phyloP scores from a whole-genome alignment of 2,113 vertebrate species.

The Oreocharis arfaki region DNA sequence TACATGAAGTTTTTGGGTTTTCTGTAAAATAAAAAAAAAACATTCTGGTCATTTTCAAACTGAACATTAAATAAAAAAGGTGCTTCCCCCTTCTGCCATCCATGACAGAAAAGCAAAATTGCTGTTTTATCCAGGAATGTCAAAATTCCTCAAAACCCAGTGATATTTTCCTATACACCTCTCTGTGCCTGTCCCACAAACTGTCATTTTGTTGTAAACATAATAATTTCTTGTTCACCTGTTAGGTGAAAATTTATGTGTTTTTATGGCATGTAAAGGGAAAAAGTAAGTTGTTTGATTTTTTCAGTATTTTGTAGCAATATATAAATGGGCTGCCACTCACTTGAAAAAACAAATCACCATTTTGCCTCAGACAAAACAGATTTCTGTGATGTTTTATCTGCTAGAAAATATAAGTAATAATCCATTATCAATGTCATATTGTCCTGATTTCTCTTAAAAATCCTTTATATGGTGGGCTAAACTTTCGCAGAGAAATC shows the following conservation, averaged over 20 bases:
- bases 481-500: conserved; percentile 1
- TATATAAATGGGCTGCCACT: neutral
- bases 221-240: neutral
- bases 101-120: neutral
- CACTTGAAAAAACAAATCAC: neutral
- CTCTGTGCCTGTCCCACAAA: neutral
- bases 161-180: neutral
- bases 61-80: neutral
- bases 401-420: neutral
- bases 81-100: neutral
- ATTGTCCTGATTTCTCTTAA: conserved; percentile 16
- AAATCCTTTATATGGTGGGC: neutral
- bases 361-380: neutral
- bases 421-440: neutral
- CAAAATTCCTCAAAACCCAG: neutral
- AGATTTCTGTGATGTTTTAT: conserved; percentile 7
- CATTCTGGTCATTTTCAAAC: neutral
- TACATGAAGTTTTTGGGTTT: neutral
- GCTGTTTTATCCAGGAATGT: neutral
- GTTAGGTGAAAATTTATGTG: neutral
- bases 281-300: neutral
- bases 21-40: too few species aligned
- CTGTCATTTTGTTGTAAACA: neutral
- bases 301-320: neutral
- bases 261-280: neutral